Base-by-base conservation (phyloP, 2,797 vertebrate species). In the Etheostoma perlongum region DNA sequence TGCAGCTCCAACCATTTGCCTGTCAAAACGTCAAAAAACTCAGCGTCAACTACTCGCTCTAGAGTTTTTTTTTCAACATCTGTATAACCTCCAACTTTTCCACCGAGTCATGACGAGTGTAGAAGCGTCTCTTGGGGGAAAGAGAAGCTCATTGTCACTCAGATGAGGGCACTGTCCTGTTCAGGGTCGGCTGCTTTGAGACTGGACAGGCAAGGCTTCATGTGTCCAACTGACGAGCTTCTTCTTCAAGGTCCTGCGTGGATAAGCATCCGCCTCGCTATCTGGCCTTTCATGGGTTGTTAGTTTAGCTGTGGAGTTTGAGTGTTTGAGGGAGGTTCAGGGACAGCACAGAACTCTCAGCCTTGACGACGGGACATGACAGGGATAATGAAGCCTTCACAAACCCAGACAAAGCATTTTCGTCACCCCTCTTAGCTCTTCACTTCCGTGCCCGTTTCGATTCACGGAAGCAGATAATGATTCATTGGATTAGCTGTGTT, bases 371-470 rank as follows among this genome's bases (percentile, higher is more conserved):
- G 58, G 58, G 61, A 78, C 67, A 79, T 65, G 74, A 69, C 42
- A 27, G 57, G 51, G 46, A 27, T 70, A 75, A 87, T 74, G 82
- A 87, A 87, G 76, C 72, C 62, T 40, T 71, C 73, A 46, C 51
- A 76, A 73, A 70, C 67, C 42, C 63, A 69, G 68, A 74, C 77
- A 53, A 40, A 19, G 55, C 54, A 18, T 75, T 71, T 60, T 58
- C 21, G 21, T 78, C 55, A 75, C 49, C n/a, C 53, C 51, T 70
- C 81, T 85, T 73, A 54, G 63, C 54, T 72, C 63, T 5, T 21
- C 19, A 40, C 63, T 72, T 52, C 48, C 12, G 11, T 12, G 6
- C 58, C 21, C 7, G 13, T 21, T 72, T 65, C 66, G 67, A 70
- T 75, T 81, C 48, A 72, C 14, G 4, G 40, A 66, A 60, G 61